Conservation (phyloP, 1,140 invertebrate species). For the Atta colombica region DNA sequence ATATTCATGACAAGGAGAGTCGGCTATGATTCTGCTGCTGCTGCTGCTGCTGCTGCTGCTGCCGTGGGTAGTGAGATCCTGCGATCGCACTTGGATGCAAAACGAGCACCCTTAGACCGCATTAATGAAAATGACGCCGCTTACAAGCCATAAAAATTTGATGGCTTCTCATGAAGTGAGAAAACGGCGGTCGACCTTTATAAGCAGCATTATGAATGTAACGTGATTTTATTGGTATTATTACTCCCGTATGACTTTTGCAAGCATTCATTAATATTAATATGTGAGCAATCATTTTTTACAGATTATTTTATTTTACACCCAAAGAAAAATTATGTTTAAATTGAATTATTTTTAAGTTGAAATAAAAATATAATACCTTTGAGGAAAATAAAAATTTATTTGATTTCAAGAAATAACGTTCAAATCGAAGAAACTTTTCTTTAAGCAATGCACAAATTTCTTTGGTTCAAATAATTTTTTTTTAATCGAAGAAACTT, state of each 20-base stretch:
- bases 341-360: too few species aligned
- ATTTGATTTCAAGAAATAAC: too few species aligned
- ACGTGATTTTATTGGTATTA: conserved; percentile 7
- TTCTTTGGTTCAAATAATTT: too few species aligned
- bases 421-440: too few species aligned
- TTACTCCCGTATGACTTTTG: conserved; percentile 4
- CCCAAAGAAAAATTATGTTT: too few species aligned
- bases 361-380: too few species aligned
- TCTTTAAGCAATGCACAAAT: too few species aligned
- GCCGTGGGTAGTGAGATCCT: background rate
- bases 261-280: conserved; percentile 8
- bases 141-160: conserved; percentile 67
- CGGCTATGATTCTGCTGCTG: background rate
- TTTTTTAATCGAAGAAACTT: too few species aligned
- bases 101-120: conserved; percentile 24
- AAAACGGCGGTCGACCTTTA: conserved; percentile 43
- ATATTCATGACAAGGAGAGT: conserved; percentile 69
- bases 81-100: conserved; percentile 40
- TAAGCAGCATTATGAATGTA: conserved; percentile 57
- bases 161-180: conserved; percentile 33
- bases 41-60: background rate
- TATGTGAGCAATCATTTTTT: conserved; percentile 13
- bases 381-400: too few species aligned
- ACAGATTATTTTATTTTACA: background rate
- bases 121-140: conserved; percentile 63